Percentiles rank a stretch among this genome's conserved stretches.
phyloP scores from a whole-genome alignment of 2,113 vertebrate species.

The Ciconia maguari region DNA sequence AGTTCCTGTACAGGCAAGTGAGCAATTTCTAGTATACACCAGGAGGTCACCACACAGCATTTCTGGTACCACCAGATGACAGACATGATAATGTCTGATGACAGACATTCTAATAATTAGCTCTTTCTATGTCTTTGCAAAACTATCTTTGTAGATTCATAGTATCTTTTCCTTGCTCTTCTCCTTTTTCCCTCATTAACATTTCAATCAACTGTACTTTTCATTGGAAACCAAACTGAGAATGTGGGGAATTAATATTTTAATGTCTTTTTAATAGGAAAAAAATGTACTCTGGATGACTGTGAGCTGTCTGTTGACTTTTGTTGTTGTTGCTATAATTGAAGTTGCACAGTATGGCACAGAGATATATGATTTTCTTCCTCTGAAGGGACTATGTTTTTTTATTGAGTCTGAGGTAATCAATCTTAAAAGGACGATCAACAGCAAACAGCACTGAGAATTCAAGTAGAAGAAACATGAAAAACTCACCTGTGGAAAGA shows the following conservation, averaged over 20 bases:
- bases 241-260: not conserved
- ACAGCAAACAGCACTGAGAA: not conserved
- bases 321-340: not conserved
- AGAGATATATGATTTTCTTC: not conserved
- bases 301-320: not conserved
- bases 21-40: not conserved
- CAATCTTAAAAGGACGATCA: not conserved
- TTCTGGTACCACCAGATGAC: constrained; percentile 11
- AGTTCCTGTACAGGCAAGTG: not conserved
- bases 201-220: constrained; percentile 41
- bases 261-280: not conserved
- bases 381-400: not conserved
- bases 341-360: not conserved
- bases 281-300: not conserved
- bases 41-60: constrained; percentile 10
- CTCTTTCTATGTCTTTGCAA: not conserved
- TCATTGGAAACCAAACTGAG: not conserved
- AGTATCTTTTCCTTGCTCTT: not conserved
- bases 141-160: not conserved
- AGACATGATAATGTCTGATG: not conserved
- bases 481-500: not conserved
- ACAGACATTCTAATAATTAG: constrained; percentile 29
- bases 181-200: constrained; percentile 9
- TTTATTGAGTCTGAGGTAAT: not conserved
- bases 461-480: not conserved